Evolutionary conservation across 2,888 invertebrate genomes (phyloP).

Genomic region (Hipparchia semele): DNA sequence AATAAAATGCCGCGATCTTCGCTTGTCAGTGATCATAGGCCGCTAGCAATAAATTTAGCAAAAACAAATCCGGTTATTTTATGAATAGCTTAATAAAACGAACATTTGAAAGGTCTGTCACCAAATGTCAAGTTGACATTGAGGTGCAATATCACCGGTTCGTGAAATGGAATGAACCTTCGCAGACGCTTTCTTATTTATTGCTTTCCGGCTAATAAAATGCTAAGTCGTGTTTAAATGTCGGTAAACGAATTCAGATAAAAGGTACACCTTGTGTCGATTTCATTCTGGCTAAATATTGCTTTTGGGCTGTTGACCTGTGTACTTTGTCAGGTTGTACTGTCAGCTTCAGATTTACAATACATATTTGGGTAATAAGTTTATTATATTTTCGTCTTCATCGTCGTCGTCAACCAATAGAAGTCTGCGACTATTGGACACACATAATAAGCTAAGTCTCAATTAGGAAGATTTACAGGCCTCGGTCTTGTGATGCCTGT

Average conservation of each 20-base stretch:
- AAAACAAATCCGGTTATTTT: conserved; percentile 73
- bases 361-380: neutral
- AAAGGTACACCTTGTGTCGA: conserved; percentile 14
- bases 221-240: conserved; percentile 30
- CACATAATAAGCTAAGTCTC: too few species aligned
- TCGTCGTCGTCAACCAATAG: too few species aligned
- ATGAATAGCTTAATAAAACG: conserved; percentile 64
- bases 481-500: too few species aligned
- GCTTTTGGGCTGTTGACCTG: conserved; percentile 33
- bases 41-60: conserved; percentile 65
- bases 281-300: conserved; percentile 26
- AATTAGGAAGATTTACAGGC: too few species aligned
- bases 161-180: conserved; percentile 46
- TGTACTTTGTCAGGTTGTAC: conserved; percentile 14
- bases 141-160: conserved; percentile 46
- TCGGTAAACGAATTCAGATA: conserved; percentile 25
- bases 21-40: conserved; percentile 32
- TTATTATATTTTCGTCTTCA: too few species aligned
- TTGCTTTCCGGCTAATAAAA: conserved; percentile 35
- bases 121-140: conserved; percentile 43
- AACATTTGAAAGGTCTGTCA: conserved; percentile 65
- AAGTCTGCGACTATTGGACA: too few species aligned
- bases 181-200: conserved; percentile 43
- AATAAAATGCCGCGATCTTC: conserved; percentile 48
- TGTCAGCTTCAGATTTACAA: neutral